These are phyloP conservation scores for Eristalis intricaria DNA, from an alignment of 2,888 invertebrate species.

Conservation along the genomic window DNA sequence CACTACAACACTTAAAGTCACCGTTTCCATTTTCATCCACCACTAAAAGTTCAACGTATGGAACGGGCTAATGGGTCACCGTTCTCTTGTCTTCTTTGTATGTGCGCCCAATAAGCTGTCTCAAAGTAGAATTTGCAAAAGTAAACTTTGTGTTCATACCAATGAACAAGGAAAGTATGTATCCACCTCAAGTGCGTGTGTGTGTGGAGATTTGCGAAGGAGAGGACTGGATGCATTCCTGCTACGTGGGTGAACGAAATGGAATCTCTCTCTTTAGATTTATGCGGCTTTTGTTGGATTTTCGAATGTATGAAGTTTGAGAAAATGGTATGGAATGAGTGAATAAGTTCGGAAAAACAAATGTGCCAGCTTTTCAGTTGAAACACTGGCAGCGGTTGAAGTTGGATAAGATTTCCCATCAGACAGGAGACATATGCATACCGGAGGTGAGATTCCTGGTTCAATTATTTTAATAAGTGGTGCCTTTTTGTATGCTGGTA, in stretches of 20 bases:
- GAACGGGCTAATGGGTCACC: not conserved
- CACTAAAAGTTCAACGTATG: not conserved
- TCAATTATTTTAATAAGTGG: not conserved
- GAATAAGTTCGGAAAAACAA: not conserved
- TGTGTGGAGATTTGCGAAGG: not conserved
- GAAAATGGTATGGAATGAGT: not conserved
- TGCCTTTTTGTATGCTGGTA: not conserved
- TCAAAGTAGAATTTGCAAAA: not conserved
- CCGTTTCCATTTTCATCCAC: not conserved
- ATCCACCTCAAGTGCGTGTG: not conserved
- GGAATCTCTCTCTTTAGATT: not conserved
- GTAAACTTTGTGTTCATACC: not conserved
- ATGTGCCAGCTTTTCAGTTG: not conserved
- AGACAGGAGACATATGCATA: not conserved
- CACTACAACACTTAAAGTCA: not conserved
- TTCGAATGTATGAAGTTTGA: not conserved
- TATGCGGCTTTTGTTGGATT: not conserved
- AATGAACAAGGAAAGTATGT: not conserved
- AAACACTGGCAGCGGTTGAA: not conserved
- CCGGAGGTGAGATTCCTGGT: not conserved
- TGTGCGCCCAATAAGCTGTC: not conserved
- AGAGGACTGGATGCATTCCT: not conserved
- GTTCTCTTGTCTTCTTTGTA: not conserved
- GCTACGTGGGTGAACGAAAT: not conserved
- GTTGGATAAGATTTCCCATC: not conserved